These are phyloP conservation scores for Peromyscus polionotus DNA, from an alignment of 2,113 vertebrate species.

Conservation along the genomic window DNA sequence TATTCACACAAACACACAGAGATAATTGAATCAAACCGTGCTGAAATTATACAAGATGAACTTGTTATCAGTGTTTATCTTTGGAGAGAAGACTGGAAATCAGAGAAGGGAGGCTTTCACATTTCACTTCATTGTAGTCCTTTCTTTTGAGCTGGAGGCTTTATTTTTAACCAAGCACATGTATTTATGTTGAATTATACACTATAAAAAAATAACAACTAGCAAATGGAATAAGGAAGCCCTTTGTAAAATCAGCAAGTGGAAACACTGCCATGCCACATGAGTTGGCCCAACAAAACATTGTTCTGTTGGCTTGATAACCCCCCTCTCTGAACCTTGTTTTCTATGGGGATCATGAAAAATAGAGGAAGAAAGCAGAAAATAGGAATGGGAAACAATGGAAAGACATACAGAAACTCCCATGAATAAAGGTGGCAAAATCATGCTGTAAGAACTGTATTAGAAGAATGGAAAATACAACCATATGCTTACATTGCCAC, in stretches of 20 bases:
- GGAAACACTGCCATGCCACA: neutral
- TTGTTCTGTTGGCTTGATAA: neutral
- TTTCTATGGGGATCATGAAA: slow-evolving; percentile 22
- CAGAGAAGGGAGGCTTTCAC: slow-evolving; percentile 30
- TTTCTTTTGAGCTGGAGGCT: slow-evolving; percentile 52
- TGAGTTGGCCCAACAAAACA: neutral
- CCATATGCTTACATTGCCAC: neutral
- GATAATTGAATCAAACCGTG: slow-evolving; percentile 46
- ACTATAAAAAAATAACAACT: slow-evolving; percentile 1
- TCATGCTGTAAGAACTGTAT: neutral
- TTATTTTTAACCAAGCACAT: slow-evolving; percentile 50
- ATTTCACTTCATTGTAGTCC: slow-evolving; percentile 31
- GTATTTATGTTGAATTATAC: slow-evolving; percentile 30
- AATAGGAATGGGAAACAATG: neutral
- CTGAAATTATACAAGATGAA: neutral
- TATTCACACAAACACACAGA: neutral
- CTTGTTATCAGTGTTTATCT: slow-evolving; percentile 31
- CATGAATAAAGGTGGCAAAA: slow-evolving; percentile 24
- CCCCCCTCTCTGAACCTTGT: neutral
- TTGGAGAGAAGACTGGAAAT: neutral
- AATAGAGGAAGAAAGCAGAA: neutral
- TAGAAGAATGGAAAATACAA: neutral
- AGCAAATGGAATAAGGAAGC: slow-evolving; percentile 45
- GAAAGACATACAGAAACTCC: slow-evolving; percentile 19
- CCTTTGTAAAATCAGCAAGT: neutral